phyloP scores from a whole-genome alignment of 2,113 vertebrate species.

The Toxotes chatareus region DNA sequence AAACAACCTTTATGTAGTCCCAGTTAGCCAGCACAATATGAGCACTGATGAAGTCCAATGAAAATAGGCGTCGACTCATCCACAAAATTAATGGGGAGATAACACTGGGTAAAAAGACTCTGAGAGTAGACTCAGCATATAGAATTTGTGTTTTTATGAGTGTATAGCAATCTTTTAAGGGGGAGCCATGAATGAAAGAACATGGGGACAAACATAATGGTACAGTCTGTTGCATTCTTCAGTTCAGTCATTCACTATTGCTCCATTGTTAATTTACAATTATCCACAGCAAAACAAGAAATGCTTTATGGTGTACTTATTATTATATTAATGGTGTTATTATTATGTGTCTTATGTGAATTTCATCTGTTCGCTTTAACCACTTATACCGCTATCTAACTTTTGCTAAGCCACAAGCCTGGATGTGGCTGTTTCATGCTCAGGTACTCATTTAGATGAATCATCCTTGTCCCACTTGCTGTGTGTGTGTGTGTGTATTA shows the following conservation, averaged over 20 bases:
- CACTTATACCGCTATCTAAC: not conserved
- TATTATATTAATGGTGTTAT: not conserved
- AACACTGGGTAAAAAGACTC: not conserved
- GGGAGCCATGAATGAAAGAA: constrained; percentile 16
- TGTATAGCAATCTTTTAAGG: not conserved
- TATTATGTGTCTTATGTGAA: not conserved
- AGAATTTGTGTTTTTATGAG: not conserved
- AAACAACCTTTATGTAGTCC: constrained; percentile 4
- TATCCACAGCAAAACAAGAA: not conserved
- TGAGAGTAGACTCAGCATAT: too few relatives aligned
- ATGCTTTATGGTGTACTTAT: too few relatives aligned
- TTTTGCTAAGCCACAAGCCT: constrained; percentile 9
- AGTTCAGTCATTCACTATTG: not conserved
- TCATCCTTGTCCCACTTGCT: constrained; percentile 46
- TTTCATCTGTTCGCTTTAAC: constrained; percentile 4
- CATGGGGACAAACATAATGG: not conserved
- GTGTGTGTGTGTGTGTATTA: constrained; percentile 26
- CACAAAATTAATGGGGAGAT: not conserved
- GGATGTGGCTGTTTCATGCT: constrained; percentile 28
- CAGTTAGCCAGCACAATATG: not conserved
- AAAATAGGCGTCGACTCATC: not conserved
- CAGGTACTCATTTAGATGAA: constrained; percentile 60
- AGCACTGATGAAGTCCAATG: not conserved
- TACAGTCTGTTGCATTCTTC: not conserved
- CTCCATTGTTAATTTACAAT: constrained; percentile 1